Conservation (phyloP, 1,140 invertebrate species). For the Drosophila yakuba region DNA sequence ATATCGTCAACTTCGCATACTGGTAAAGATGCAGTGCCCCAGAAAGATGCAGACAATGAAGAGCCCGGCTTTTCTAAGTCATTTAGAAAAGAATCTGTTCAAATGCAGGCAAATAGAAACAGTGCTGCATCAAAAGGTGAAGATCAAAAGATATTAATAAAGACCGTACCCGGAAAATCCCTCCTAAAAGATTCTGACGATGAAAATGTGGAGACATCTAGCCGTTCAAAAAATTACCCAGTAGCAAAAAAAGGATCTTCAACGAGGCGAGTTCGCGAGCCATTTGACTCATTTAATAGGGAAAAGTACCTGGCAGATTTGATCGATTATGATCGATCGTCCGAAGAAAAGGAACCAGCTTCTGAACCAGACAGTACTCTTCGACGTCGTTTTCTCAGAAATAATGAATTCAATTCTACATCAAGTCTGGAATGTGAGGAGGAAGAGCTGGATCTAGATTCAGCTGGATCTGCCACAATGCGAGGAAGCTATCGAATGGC, state of each 20-base stretch:
- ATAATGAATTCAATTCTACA: not conserved
- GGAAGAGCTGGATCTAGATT: not conserved
- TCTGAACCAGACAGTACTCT: conserved; percentile 1
- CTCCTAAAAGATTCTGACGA: not conserved
- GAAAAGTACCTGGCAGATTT: not conserved
- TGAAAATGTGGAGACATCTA: not conserved
- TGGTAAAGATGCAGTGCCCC: not conserved
- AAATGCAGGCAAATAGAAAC: not conserved
- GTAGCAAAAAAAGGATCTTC: too few relatives aligned
- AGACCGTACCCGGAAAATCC: not conserved
- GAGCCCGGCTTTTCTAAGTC: not conserved
- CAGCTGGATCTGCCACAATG: conserved; percentile 1
- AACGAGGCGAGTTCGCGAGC: not conserved
- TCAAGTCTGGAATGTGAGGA: not conserved
- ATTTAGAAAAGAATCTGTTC: not conserved
- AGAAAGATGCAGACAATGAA: not conserved
- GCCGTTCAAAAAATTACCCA: not conserved
- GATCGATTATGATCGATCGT: conserved; percentile 8
- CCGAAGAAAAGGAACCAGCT: not conserved
- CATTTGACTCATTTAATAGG: conserved; percentile 4
- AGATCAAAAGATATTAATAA: not conserved
- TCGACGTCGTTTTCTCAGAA: not conserved
- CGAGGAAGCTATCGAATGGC: not conserved
- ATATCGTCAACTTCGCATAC: not conserved
- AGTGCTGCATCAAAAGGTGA: not conserved